Base-by-base conservation (phyloP, 2,797 vertebrate genomes). In the Parambassis ranga region DNA sequence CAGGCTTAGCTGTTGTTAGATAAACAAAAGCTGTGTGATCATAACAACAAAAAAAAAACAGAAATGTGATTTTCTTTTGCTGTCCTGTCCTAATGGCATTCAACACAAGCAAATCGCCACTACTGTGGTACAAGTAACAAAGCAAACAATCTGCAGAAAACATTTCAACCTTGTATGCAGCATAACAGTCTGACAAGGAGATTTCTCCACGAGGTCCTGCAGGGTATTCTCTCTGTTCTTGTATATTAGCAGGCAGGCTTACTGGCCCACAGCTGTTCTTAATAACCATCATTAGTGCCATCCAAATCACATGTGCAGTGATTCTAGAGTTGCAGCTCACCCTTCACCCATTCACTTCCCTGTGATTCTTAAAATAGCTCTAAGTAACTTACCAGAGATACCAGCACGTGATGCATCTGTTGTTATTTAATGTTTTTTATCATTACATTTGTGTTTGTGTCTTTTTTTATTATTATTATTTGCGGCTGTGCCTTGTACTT, bases 271-370 rank as follows among this genome's bases (percentile, higher is more conserved):
- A 90, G 87, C 84, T 90, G 89, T 49, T 86, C 66, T 39, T 87
- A 89, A 91, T 90, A 86, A 87, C 89, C 65, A 65, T 88, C 73
- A 90, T 91, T 90, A 90, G 77, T 58, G 20, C 39, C 58, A 71
- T 70, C 44, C 47, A 70, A 69, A 85, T 81, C 80, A 84, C 81
- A 75, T 73, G 80, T 58, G 49, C 35, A 36, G 24, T 71, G 59
- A 69, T 65, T 75, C 52, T 61, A 65, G 66, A 76, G 58, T 44
- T 62, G 52, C 57, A 49, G 70, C 48, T 65, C 19, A 30, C 36
- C 62, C 49, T 39, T 52, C 56, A 53, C 79, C 46, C 56, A 66
- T 75, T 83, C 64, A 52, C 63, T 62, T 76, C 66, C 52, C 52
- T 49, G 36, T 65, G 61, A 71, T 65, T 65, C 75, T 55, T 71